Evolutionary conservation across 2,113 vertebrate genomes (phyloP).

Genomic region (Eleginops maclovinus): DNA sequence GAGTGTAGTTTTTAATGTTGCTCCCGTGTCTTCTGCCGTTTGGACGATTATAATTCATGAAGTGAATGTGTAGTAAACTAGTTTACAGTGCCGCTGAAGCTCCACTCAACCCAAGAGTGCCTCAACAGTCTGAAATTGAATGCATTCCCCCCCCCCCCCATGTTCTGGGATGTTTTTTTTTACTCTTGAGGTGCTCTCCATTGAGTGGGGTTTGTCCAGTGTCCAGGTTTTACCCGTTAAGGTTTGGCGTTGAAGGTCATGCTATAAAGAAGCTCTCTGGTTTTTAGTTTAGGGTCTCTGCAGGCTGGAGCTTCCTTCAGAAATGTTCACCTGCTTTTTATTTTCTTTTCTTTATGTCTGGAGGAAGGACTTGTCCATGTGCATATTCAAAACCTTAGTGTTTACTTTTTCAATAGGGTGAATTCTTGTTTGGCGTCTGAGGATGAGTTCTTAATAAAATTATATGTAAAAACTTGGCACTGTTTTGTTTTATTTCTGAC

Average conservation of each 20-base stretch:
- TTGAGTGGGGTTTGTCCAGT: slow-evolving; percentile 65
- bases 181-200: slow-evolving; percentile 61
- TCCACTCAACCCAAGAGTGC: slow-evolving; percentile 74
- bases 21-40: slow-evolving; percentile 43
- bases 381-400: slow-evolving; percentile 51
- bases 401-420: slow-evolving; percentile 67
- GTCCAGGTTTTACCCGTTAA: slow-evolving; percentile 27
- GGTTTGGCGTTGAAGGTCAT: slow-evolving; percentile 42
- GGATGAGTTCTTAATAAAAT: slow-evolving; percentile 78
- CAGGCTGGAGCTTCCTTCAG: slow-evolving; percentile 79
- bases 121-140: slow-evolving; percentile 66
- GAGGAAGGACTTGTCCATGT: slow-evolving; percentile 60
- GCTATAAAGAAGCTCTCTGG: slow-evolving; percentile 45
- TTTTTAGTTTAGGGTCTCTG: slow-evolving; percentile 77
- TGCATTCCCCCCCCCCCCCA: neutral
- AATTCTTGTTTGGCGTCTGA: slow-evolving; percentile 56
- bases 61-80: slow-evolving; percentile 68
- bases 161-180: slow-evolving; percentile 45
- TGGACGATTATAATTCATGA: slow-evolving; percentile 50
- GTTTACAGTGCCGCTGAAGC: slow-evolving; percentile 74
- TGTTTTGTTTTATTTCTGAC: neutral
- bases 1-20: slow-evolving; percentile 60
- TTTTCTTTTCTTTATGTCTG: slow-evolving; percentile 57
- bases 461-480: slow-evolving; percentile 36
- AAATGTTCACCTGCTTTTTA: slow-evolving; percentile 68